Evolutionary conservation across 64 coral and sea anemone genomes (phyloP).

Genomic region (Exaiptasia diaphana): DNA sequence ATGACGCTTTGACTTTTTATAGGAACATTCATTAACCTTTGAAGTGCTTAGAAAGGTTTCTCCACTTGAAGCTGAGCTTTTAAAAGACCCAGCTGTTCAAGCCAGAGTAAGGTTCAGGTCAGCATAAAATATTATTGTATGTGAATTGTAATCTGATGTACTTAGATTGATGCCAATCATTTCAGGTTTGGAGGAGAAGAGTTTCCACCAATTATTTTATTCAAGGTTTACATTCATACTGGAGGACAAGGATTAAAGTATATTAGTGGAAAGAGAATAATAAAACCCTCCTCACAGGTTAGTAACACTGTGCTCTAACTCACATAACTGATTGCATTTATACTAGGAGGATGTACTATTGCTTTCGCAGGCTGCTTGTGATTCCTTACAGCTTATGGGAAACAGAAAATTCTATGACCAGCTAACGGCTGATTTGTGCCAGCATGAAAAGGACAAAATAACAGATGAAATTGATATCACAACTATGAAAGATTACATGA

Average conservation of each 20-base stretch:
- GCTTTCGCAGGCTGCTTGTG: conserved; percentile 79
- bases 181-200: conserved; percentile 94
- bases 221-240: conserved; percentile 88
- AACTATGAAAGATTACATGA: conserved; percentile 98
- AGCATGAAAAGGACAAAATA: conserved; percentile 93
- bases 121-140: background rate
- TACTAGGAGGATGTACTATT: background rate
- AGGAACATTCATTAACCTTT: conserved; percentile 97
- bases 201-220: conserved; percentile 92
- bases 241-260: conserved; percentile 86
- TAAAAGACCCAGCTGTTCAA: conserved; percentile 77
- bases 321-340: background rate
- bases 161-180: background rate
- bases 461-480: conserved; percentile 96
- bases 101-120: conserved; percentile 95
- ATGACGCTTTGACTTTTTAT: background rate
- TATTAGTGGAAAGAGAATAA: conserved; percentile 88
- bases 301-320: background rate
- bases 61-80: conserved; percentile 82
- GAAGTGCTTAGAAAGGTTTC: conserved; percentile 92
- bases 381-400: conserved; percentile 92
- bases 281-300: conserved; percentile 83
- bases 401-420: conserved; percentile 98
- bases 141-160: background rate
- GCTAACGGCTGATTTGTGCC: conserved; percentile 83